Percentiles rank a stretch among this genome's conserved stretches.
Evolutionary conservation across 2,113 vertebrate species (phyloP).

Genomic region (Alces alces): DNA sequence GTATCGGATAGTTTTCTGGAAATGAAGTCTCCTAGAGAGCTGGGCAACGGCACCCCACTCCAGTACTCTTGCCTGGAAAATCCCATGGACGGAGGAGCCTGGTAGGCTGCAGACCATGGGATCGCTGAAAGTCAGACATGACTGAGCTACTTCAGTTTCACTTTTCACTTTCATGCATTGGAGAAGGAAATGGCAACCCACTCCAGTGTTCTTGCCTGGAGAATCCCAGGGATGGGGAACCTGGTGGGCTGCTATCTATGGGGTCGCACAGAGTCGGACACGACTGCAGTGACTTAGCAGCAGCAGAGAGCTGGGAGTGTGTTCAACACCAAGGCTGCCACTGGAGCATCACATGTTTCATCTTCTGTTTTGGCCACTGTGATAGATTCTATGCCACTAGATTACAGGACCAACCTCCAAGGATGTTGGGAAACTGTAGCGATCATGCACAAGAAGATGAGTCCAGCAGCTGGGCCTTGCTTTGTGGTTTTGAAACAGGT

Average conservation of each 20-base stretch:
- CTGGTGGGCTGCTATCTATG: no score
- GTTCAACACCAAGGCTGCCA: neutral
- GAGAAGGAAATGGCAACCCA: no score
- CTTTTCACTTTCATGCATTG: no score
- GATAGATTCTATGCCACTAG: neutral
- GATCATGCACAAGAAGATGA: neutral
- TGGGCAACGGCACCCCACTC: neutral
- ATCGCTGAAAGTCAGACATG: no score
- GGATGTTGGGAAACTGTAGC: neutral
- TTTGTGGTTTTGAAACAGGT: neutral
- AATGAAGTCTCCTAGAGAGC: neutral
- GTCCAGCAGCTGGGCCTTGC: neutral
- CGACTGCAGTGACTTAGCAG: no score
- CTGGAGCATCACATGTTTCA: neutral
- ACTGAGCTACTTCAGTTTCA: no score
- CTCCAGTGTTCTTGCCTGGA: no score
- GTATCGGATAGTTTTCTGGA: neutral
- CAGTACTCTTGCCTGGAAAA: no score
- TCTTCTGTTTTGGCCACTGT: neutral
- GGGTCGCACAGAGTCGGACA: no score
- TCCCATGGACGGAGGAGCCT: no score
- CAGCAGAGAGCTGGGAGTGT: neutral
- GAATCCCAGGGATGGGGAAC: no score
- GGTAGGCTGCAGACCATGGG: no score
- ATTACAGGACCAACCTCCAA: neutral